Base-by-base conservation (phyloP, 2,888 invertebrate species). In the Orthosia cruda region DNA sequence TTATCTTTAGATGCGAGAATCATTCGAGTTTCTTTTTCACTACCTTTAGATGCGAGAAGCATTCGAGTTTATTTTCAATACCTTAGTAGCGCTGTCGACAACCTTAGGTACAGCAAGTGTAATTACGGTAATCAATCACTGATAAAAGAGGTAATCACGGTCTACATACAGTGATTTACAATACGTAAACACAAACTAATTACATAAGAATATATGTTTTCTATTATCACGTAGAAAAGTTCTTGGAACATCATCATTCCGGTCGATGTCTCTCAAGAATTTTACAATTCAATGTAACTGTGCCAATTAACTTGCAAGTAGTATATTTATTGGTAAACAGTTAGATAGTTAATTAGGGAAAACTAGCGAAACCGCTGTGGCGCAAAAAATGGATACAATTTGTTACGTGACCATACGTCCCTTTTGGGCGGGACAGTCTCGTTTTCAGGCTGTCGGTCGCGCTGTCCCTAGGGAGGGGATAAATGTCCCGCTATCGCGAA, bases 41-140 rank as follows among this genome's bases (percentile, higher is more conserved):
- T n/a, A n/a, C 26, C 26, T 26, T 26, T 26, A 26, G 26, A 26
- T 2, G 26, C 26, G 26, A 77, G 40, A 80, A 66, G 18, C 50
- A 32, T 65, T 75, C 81, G 84, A 86, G 76, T 59, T 73, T n/a
- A n/a, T 23, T 66, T n/a, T 12, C 71, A 49, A n/a, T 26, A 32
- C 71, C 55, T 50, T 66, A 57, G 72, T 80, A 70, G 72, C 52
- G 55, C 63, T 71, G 57, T 50, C 40, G 58, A 62, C 59, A 73
- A 79, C 81, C 81, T 86, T 84, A 78, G 61, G 47, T 74, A 71
- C 68, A 74, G 50, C 63, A 66, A 66, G 76, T 81, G 71, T 81
- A 87, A 84, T 81, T 74, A 86, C 68, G 57, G 71, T 67, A 80
- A 87, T 87, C 80, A 82, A 85, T 86, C 82, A 82, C 72, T 73